Evolutionary conservation across 2,797 vertebrate species (phyloP).

Genomic region (Rhincodon typus): DNA sequence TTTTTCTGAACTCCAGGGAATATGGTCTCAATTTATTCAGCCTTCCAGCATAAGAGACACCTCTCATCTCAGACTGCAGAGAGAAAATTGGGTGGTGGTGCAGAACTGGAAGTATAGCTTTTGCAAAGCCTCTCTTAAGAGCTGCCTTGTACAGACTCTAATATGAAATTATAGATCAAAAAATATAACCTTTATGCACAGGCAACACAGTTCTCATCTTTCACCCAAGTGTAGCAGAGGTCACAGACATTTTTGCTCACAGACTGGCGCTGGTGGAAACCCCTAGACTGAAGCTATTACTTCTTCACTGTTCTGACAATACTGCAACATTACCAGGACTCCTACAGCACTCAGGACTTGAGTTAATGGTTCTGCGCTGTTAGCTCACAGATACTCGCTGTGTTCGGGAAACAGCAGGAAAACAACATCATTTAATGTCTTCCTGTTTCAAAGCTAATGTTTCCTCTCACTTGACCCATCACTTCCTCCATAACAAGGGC

Average conservation of each 20-base stretch:
- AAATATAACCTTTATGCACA: background rate
- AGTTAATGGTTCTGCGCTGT: background rate
- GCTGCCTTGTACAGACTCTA: background rate
- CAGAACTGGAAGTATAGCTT: background rate
- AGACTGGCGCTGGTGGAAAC: background rate
- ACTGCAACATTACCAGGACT: background rate
- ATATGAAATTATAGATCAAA: background rate
- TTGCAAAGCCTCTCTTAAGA: background rate
- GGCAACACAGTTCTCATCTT: background rate
- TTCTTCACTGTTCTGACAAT: background rate
- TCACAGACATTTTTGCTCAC: background rate
- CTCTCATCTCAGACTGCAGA: too few species aligned
- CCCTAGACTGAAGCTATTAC: background rate
- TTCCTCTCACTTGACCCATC: background rate
- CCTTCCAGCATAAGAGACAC: too few species aligned
- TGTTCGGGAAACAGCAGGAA: background rate
- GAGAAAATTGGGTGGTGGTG: background rate
- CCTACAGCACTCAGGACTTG: background rate
- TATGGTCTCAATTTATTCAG: too few species aligned
- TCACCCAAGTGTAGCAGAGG: too few species aligned
- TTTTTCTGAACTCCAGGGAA: too few species aligned
- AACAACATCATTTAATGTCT: conserved; percentile 12
- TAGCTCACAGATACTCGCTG: background rate
- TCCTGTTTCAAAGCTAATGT: conserved; percentile 22
- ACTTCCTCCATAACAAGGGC: conserved; percentile 12